Conservation (phyloP, 2,113 vertebrate genomes). For the Phyllostomus discolor region DNA sequence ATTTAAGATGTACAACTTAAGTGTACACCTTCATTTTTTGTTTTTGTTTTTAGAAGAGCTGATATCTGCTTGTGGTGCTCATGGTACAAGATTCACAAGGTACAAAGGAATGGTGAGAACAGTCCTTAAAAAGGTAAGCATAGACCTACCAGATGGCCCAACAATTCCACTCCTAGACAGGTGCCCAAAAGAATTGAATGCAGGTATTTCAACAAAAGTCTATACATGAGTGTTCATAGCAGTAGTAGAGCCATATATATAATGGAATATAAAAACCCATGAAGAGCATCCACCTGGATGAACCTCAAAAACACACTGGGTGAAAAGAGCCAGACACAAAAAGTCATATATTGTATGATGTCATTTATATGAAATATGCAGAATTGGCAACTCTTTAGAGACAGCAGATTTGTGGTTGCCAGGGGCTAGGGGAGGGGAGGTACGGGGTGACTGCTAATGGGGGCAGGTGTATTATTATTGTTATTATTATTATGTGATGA, state of each 20-base stretch:
- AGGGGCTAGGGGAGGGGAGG: too few relatives aligned
- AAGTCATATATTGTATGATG: neutral
- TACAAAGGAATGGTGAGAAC: neutral
- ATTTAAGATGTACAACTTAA: too few relatives aligned
- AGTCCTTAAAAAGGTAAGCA: neutral
- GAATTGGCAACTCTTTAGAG: neutral
- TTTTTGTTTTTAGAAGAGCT: neutral
- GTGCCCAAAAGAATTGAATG: neutral
- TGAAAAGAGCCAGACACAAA: neutral
- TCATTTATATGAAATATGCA: neutral
- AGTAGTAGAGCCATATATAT: neutral
- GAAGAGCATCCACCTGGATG: neutral
- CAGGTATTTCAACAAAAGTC: neutral
- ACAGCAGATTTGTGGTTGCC: neutral
- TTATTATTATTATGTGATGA: neutral
- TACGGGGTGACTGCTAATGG: neutral
- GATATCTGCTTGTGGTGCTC: neutral
- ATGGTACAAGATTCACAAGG: neutral
- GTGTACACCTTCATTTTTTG: neutral
- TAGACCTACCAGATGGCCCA: neutral
- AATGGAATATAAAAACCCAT: neutral
- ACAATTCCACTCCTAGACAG: neutral
- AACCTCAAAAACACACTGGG: neutral
- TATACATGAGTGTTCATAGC: neutral
- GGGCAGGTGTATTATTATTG: neutral